phyloP scores from a whole-genome alignment of 2,888 invertebrate genomes.

The Galerucella pusilla region DNA sequence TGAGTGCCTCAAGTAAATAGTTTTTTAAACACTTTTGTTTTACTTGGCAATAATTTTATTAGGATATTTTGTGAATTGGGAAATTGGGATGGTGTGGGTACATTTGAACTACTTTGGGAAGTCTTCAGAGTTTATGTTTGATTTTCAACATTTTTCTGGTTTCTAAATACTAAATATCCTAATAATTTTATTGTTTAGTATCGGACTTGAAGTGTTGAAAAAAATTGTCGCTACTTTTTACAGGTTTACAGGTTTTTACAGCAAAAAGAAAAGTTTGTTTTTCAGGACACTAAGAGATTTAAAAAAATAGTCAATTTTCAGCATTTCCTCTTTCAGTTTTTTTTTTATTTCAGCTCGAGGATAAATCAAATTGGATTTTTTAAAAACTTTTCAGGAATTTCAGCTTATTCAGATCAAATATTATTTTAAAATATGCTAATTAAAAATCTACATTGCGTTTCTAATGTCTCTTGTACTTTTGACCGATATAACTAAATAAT shows the following conservation, averaged over 20 bases:
- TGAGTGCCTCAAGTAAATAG: conserved; percentile 9
- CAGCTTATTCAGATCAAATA: conserved; percentile 26
- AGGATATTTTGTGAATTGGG: background rate
- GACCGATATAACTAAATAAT: too few species aligned
- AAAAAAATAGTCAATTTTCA: conserved; percentile 21
- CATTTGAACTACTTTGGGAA: too few species aligned
- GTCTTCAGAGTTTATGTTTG: too few species aligned
- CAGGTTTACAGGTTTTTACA: conserved; percentile 37
- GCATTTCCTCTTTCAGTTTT: conserved; percentile 24
- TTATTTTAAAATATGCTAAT: conserved; percentile 2
- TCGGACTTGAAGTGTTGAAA: background rate
- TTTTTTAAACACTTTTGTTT: conserved; percentile 26
- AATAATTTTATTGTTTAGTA: background rate
- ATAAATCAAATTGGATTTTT: conserved; percentile 20
- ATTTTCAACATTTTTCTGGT: too few species aligned
- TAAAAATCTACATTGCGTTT: background rate
- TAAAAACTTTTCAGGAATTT: conserved; percentile 16
- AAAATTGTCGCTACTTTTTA: conserved; percentile 18
- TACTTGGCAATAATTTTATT: conserved; percentile 1
- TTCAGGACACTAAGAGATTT: conserved; percentile 13
- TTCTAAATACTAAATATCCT: too few species aligned
- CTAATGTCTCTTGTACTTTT: too few species aligned
- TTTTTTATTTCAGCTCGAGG: conserved; percentile 42
- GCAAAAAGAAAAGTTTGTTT: conserved; percentile 16
- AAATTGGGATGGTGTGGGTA: too few species aligned